phyloP scores from a whole-genome alignment of 2,797 vertebrate genomes.

The Periparus ater region DNA sequence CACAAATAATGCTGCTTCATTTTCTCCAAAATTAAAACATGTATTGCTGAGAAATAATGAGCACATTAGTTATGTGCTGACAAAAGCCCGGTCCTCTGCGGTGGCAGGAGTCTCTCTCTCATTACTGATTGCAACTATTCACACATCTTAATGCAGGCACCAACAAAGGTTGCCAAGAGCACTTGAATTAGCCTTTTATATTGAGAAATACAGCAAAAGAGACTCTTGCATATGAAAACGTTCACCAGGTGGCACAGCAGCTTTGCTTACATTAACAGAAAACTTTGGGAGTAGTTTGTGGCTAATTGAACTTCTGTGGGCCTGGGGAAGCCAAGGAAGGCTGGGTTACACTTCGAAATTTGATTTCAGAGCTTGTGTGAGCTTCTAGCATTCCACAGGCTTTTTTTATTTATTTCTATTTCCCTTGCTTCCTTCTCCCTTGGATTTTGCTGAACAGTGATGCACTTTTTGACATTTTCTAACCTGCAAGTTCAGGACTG shows the following conservation, averaged over 20 bases:
- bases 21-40: neutral
- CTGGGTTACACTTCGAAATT: neutral
- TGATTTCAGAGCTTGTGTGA: neutral
- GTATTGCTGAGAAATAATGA: neutral
- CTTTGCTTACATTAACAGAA: neutral
- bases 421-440: neutral
- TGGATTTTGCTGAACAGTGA: neutral
- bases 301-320: neutral
- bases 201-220: neutral
- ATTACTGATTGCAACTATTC: slow-evolving; percentile 33
- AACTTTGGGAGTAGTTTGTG: neutral
- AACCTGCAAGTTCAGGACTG: neutral
- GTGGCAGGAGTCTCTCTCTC: neutral
- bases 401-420: too few species aligned
- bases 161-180: neutral
- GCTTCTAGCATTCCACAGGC: neutral
- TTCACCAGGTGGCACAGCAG: slow-evolving; percentile 14
- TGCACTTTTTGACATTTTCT: neutral
- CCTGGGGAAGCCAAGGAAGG: neutral
- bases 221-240: neutral
- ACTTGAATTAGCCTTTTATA: neutral
- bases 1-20: neutral
- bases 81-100: neutral
- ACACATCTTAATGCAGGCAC: neutral
- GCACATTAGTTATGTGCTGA: neutral